Conservation (phyloP, 1,140 invertebrate genomes). For the Formica selysi region DNA sequence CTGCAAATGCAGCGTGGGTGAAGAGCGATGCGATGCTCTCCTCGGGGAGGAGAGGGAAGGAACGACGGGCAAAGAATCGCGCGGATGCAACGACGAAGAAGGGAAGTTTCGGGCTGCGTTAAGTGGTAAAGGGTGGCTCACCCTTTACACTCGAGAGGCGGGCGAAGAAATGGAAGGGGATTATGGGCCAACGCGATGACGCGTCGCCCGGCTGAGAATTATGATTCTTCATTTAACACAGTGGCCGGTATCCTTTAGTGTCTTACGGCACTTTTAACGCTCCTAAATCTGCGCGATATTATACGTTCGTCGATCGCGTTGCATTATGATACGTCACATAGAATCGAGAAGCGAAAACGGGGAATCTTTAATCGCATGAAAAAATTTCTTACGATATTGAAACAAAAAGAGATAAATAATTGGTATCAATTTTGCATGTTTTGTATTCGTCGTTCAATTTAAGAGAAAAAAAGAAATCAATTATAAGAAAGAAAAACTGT, state of each 20-base stretch:
- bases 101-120: conserved; percentile 59
- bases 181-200: conserved; percentile 75
- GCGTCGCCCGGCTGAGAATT: conserved; percentile 81
- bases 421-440: not conserved
- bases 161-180: conserved; percentile 49
- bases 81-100: conserved; percentile 48
- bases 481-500: not conserved
- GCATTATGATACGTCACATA: too few relatives aligned
- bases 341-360: not conserved
- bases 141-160: not conserved
- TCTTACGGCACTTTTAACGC: conserved; percentile 72
- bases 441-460: not conserved
- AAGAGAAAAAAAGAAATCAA: not conserved
- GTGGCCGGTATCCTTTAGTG: conserved; percentile 54
- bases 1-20: conserved; percentile 66
- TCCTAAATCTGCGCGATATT: conserved; percentile 39
- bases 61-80: conserved; percentile 46
- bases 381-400: not conserved
- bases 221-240: conserved; percentile 82
- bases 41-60: conserved; percentile 8
- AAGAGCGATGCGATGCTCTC: conserved; percentile 43
- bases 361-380: not conserved
- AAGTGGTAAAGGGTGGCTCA: conserved; percentile 54
- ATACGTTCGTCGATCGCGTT: not conserved
- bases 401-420: not conserved